phyloP scores from a whole-genome alignment of 2,113 vertebrate species.

The Orcinus orca region DNA sequence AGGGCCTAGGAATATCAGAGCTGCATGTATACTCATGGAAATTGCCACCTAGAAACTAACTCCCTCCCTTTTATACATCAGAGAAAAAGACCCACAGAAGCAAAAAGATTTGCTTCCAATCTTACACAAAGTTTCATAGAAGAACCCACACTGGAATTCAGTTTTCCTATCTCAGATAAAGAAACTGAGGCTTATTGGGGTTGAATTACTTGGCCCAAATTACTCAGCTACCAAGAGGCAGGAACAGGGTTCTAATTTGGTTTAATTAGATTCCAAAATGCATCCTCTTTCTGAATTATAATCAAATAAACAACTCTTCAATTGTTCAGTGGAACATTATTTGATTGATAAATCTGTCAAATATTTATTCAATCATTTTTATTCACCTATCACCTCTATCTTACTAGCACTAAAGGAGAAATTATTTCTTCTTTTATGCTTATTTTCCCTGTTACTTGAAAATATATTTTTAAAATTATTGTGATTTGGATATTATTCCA shows the following conservation, averaged over 20 bases:
- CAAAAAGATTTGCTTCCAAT: neutral
- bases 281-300: slow-evolving; percentile 30
- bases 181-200: neutral
- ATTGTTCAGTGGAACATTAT: slow-evolving; percentile 16
- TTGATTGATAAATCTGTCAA: slow-evolving; percentile 9
- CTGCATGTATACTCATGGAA: neutral
- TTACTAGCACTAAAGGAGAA: neutral
- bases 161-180: neutral
- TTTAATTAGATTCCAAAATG: slow-evolving; percentile 12
- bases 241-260: neutral
- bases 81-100: neutral
- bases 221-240: neutral
- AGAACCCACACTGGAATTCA: neutral
- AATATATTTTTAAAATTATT: neutral
- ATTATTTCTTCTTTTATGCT: neutral
- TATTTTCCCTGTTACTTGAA: slow-evolving; percentile 20
- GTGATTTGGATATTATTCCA: neutral
- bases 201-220: neutral
- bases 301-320: slow-evolving; percentile 22
- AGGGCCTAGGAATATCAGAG: neutral
- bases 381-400: neutral
- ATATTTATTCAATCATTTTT: slow-evolving; percentile 27
- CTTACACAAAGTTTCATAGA: neutral
- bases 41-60: neutral
- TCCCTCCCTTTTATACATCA: neutral